These are phyloP conservation scores for Porites lutea DNA, from an alignment of 64 coral and sea anemone genomes.

Conservation along the genomic window DNA sequence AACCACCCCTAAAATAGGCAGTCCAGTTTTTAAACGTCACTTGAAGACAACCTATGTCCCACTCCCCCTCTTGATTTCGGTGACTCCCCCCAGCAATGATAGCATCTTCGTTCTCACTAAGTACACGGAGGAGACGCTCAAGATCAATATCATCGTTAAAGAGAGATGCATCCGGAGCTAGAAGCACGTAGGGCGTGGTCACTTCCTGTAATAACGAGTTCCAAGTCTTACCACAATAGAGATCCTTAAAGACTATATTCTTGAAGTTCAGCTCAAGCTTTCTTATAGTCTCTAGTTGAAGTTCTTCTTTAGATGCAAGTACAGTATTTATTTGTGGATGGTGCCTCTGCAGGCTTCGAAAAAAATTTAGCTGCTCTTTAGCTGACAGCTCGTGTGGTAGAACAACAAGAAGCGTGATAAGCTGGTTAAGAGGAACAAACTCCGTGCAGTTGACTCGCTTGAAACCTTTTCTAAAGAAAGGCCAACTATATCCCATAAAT, in stretches of 20 bases:
- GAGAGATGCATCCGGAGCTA: slow-evolving; percentile 79
- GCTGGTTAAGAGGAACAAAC: slow-evolving; percentile 64
- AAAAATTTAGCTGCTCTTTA: slow-evolving; percentile 19
- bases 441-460: slow-evolving; percentile 71
- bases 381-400: slow-evolving; percentile 19
- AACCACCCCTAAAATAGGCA: slow-evolving; percentile 63
- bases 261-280: slow-evolving; percentile 57
- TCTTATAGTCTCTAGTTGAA: slow-evolving; percentile 1
- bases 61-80: slow-evolving; percentile 75
- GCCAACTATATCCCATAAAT: slow-evolving; percentile 91
- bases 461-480: slow-evolving; percentile 92
- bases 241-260: neutral
- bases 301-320: slow-evolving; percentile 30
- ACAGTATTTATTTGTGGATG: slow-evolving; percentile 71
- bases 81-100: slow-evolving; percentile 80
- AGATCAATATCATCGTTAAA: slow-evolving; percentile 92
- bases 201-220: slow-evolving; percentile 59
- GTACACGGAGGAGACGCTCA: slow-evolving; percentile 74
- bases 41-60: slow-evolving; percentile 96
- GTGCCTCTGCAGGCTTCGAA: slow-evolving; percentile 57
- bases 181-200: slow-evolving; percentile 80
- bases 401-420: slow-evolving; percentile 76
- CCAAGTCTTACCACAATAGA: slow-evolving; percentile 71
- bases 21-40: slow-evolving; percentile 89
- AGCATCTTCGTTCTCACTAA: slow-evolving; percentile 76